Conservation (phyloP, 1,140 invertebrate species). For the Metaphire vulgaris region DNA sequence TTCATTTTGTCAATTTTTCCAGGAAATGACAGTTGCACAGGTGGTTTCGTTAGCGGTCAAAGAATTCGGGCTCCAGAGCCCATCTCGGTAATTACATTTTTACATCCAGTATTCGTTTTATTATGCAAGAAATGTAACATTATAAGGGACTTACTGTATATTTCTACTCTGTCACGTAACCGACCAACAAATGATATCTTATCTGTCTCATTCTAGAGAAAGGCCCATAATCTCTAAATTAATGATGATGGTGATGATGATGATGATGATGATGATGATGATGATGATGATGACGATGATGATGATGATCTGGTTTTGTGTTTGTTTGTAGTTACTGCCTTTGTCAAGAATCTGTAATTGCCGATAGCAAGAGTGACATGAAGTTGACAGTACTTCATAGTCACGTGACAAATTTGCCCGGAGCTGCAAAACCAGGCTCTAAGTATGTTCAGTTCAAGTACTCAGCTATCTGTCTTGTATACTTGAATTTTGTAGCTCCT, state of each 20-base stretch:
- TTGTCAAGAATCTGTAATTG: not conserved
- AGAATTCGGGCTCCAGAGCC: slow-evolving; percentile 91
- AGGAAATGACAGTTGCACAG: slow-evolving; percentile 92
- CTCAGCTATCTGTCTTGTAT: no score
- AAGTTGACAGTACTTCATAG: not conserved
- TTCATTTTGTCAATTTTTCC: no score
- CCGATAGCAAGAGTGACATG: not conserved
- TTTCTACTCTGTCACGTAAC: no score
- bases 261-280: slow-evolving; percentile 5
- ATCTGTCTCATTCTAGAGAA: no score
- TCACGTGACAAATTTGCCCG: not conserved
- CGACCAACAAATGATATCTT: no score
- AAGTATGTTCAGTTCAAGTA: no score
- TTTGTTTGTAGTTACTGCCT: not conserved
- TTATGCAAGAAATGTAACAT: no score
- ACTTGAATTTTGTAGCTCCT: no score
- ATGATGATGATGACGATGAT: slow-evolving; percentile 1
- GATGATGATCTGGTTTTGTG: not conserved
- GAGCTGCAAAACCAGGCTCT: not conserved
- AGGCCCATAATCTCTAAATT: not conserved
- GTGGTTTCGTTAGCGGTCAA: slow-evolving; percentile 94
- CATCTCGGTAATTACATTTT: slow-evolving; percentile 49
- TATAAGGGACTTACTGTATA: no score
- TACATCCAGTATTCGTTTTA: no score
- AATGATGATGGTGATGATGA: not conserved